Conservation (phyloP, 2,113 vertebrate species). For the Marcusenius ussheri region DNA sequence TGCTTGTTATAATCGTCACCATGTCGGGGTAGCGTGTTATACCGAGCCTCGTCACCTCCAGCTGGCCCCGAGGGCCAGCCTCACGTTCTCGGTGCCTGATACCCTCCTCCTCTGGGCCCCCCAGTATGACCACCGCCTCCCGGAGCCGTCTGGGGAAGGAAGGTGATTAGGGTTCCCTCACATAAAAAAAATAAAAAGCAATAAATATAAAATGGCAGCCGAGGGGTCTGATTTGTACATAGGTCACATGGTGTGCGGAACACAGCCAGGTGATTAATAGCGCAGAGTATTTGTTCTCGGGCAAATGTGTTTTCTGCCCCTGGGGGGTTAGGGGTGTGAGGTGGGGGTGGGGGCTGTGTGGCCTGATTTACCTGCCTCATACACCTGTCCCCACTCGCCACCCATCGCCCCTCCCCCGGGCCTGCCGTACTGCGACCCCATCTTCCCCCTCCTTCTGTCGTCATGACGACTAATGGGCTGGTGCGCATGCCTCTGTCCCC, state of each 20-base stretch:
- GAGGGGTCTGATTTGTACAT: not conserved
- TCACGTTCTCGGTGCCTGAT: not conserved
- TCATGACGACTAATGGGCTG: conserved; percentile 12
- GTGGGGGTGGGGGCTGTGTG: not conserved
- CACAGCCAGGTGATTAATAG: conserved; percentile 1
- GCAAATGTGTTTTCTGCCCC: not conserved
- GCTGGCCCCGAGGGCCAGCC: not conserved
- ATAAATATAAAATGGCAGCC: not conserved
- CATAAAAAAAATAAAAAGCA: not conserved
- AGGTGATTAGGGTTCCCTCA: not conserved
- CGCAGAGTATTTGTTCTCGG: conserved; percentile 1
- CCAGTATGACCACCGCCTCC: not conserved
- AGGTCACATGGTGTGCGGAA: not conserved
- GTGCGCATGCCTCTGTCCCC: not conserved
- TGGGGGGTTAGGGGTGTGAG: not conserved
- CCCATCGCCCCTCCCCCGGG: not conserved
- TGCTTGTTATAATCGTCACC: not conserved
- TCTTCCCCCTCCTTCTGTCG: not conserved
- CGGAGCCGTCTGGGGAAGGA: not conserved
- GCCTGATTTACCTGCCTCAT: not conserved
- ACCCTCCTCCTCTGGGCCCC: not conserved
- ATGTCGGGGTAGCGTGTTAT: not conserved
- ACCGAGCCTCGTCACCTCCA: not conserved
- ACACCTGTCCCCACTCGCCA: not conserved
- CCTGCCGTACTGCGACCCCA: not conserved